Conservation (phyloP, 2,888 invertebrate genomes). For the Drosophila fulvimacula region DNA sequence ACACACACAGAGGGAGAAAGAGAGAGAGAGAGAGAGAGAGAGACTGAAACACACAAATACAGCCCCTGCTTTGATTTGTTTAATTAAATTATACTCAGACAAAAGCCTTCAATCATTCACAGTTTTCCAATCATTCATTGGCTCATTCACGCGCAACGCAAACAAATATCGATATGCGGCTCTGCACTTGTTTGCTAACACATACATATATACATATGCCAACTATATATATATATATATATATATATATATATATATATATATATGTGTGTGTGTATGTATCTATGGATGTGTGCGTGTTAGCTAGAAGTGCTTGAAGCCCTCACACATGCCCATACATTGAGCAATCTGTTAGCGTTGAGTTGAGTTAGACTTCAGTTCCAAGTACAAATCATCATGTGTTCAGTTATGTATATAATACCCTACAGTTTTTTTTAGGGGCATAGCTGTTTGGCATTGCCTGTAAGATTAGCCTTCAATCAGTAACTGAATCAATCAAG, state of each 20-base stretch:
- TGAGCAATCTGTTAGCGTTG: conserved; percentile 29
- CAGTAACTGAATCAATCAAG: background rate
- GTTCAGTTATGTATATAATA: conserved; percentile 28
- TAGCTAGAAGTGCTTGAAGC: conserved; percentile 37
- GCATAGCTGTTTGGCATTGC: background rate
- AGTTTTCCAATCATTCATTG: conserved; percentile 76
- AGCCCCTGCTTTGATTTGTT: conserved; percentile 66
- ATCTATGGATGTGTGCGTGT: conserved; percentile 7
- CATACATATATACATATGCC: background rate
- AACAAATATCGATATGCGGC: conserved; percentile 57
- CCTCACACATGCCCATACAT: conserved; percentile 30
- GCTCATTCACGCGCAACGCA: conserved; percentile 69
- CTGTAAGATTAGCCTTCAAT: background rate
- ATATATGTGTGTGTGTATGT: conserved; percentile 24
- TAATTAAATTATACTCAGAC: conserved; percentile 75
- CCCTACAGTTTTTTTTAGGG: background rate
- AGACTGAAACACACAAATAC: conserved; percentile 1
- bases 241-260: conserved; percentile 16
- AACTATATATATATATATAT: conserved; percentile 18
- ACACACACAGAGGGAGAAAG: background rate
- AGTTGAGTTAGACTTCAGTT: conserved; percentile 19
- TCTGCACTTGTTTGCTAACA: conserved; percentile 26
- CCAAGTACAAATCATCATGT: conserved; percentile 13
- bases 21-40: background rate
- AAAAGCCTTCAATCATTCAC: conserved; percentile 76